Conservation (phyloP, 1,140 invertebrate species). For the Lepidurus arcticus region DNA sequence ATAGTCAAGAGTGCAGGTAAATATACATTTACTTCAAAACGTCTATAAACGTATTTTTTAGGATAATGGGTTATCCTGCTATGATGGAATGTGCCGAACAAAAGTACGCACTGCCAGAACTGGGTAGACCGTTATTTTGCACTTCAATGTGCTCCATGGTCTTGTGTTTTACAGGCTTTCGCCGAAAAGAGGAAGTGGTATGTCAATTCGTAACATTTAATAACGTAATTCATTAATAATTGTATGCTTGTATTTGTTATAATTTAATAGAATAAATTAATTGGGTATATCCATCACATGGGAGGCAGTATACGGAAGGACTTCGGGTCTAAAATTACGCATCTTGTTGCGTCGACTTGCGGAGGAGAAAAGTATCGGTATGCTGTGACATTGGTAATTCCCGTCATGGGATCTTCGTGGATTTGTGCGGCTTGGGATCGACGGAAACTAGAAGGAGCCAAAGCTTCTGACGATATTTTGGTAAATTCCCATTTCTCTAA, state of each 20-base stretch:
- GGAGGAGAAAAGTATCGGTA: constrained; percentile 80
- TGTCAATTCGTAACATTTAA: constrained; percentile 26
- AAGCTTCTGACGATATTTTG: constrained; percentile 51
- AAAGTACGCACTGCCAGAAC: constrained; percentile 58
- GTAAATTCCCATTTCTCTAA: constrained; percentile 40
- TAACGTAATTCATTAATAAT: not conserved
- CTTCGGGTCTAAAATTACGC: constrained; percentile 77
- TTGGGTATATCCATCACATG: constrained; percentile 86
- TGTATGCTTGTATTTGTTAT: constrained; percentile 33
- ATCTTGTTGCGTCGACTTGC: constrained; percentile 80
- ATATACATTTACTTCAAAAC: constrained; percentile 41
- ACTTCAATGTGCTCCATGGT: constrained; percentile 75
- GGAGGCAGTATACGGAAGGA: constrained; percentile 87
- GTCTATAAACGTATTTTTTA: constrained; percentile 45
- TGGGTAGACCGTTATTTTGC: constrained; percentile 74
- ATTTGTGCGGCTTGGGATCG: constrained; percentile 74
- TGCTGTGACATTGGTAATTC: constrained; percentile 79
- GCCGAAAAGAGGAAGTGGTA: constrained; percentile 78
- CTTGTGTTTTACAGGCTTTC: constrained; percentile 84
- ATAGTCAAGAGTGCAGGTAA: constrained; percentile 58
- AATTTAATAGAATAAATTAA: constrained; percentile 64
- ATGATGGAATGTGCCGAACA: constrained; percentile 65
- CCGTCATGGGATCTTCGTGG: constrained; percentile 83
- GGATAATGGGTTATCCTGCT: constrained; percentile 68
- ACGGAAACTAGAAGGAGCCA: constrained; percentile 60